Percentiles rank a stretch among this genome's conserved stretches.
phyloP scores from a whole-genome alignment of 2,113 vertebrate species.

The Silurus meridionalis region DNA sequence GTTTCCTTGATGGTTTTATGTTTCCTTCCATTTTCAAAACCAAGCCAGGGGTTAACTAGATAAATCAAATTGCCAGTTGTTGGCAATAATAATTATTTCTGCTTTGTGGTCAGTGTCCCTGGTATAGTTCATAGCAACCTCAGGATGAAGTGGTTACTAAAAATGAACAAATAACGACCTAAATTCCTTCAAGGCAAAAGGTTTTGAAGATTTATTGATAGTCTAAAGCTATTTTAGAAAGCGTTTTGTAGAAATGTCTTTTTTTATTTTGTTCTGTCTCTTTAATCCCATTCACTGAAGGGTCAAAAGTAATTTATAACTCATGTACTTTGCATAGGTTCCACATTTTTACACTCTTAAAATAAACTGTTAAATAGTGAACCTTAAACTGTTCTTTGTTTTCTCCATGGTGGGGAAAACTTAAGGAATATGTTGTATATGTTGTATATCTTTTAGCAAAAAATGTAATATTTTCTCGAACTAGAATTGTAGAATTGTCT shows the following conservation, averaged over 20 bases:
- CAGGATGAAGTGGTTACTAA: not conserved
- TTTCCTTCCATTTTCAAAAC: not conserved
- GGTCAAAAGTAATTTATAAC: not conserved
- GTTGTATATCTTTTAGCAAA: too few relatives aligned
- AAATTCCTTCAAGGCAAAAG: too few relatives aligned
- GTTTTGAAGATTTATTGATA: not conserved
- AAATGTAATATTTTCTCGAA: too few relatives aligned
- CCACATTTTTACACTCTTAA: not conserved
- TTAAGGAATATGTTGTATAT: not conserved
- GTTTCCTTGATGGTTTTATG: not conserved
- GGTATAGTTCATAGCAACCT: not conserved
- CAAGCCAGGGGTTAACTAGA: not conserved
- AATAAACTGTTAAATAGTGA: not conserved
- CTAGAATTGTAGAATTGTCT: not conserved
- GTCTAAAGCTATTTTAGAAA: not conserved
- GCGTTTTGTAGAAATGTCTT: not conserved
- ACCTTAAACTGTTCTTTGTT: not conserved
- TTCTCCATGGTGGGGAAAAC: not conserved
- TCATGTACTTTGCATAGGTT: not conserved
- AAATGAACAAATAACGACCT: not conserved
- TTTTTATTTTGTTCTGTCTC: not conserved
- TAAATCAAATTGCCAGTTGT: too few relatives aligned
- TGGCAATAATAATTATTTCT: not conserved
- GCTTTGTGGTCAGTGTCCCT: not conserved
- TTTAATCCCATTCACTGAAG: constrained; percentile 13